Evolutionary conservation across 2,888 invertebrate genomes (phyloP).

Genomic region (Gasteruption jaculator): DNA sequence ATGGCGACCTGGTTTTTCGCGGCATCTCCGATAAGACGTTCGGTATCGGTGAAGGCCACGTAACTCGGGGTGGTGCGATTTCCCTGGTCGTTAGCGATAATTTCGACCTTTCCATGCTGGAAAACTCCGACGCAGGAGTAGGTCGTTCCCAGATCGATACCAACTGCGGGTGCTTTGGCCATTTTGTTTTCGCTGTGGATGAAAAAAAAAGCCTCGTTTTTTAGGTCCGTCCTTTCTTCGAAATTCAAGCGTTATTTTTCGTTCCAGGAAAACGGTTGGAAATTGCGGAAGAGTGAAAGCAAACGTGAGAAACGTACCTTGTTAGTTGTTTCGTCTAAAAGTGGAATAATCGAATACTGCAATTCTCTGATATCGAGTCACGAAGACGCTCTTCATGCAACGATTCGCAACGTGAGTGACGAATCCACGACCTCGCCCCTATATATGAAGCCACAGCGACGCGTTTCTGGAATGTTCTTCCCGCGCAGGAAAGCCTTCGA

Average conservation of each 20-base stretch:
- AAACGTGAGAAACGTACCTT: neutral
- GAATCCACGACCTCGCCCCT: conserved; percentile 26
- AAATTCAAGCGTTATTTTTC: conserved; percentile 15
- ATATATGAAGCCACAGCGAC: conserved; percentile 34
- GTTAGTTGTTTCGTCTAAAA: conserved; percentile 11
- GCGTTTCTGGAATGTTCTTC: conserved; percentile 45
- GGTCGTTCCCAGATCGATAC: conserved; percentile 95
- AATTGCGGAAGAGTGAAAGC: neutral
- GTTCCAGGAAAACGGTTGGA: conserved; percentile 22
- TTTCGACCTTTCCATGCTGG: conserved; percentile 71
- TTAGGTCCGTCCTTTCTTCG: conserved; percentile 10
- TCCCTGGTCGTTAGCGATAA: conserved; percentile 64
- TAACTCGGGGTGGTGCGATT: conserved; percentile 60
- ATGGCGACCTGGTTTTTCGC: conserved; percentile 65
- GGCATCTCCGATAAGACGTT: conserved; percentile 59
- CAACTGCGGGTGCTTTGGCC: conserved; percentile 80
- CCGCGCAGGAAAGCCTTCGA: conserved; percentile 11
- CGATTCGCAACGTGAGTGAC: conserved; percentile 51
- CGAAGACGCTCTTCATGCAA: conserved; percentile 41
- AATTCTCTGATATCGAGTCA: conserved; percentile 15
- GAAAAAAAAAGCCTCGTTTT: neutral
- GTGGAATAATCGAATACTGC: neutral
- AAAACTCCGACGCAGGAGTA: conserved; percentile 93
- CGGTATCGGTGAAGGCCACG: conserved; percentile 58
- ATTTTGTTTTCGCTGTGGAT: conserved; percentile 53